A percentile compares a stretch with the other conserved stretches of the same genome.
Conservation (phyloP, 64 coral and sea anemone genomes). For the Anthopleura sola region DNA sequence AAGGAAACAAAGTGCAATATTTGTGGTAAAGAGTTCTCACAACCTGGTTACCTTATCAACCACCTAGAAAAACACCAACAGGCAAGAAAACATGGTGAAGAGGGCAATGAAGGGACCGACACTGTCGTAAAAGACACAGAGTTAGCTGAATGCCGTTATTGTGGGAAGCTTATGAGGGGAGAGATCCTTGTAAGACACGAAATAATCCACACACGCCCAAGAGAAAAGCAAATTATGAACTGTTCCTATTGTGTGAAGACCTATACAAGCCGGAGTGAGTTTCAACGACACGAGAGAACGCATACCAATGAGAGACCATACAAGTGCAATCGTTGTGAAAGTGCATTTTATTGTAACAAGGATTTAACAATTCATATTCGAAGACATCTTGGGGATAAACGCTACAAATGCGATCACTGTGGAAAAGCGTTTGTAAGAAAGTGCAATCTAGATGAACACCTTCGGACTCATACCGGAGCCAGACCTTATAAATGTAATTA, state of each 20-base stretch:
- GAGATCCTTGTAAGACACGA: neutral
- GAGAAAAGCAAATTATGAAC: neutral
- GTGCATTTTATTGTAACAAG: neutral
- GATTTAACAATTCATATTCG: neutral
- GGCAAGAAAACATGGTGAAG: neutral
- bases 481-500: conserved; percentile 30
- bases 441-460: neutral
- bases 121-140: neutral
- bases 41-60: neutral
- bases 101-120: neutral
- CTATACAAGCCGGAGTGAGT: neutral
- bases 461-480: conserved; percentile 1
- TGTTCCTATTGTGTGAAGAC: neutral
- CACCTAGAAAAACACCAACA: neutral
- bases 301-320: conserved; percentile 3
- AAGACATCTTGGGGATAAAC: conserved; percentile 24
- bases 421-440: conserved; percentile 10
- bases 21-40: neutral
- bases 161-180: neutral
- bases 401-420: conserved; percentile 21
- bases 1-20: neutral
- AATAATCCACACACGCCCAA: neutral
- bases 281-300: neutral
- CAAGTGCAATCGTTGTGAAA: conserved; percentile 9
- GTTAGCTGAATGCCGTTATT: neutral